phyloP scores from a whole-genome alignment of 2,113 vertebrate species.

The Petroica traversi region DNA sequence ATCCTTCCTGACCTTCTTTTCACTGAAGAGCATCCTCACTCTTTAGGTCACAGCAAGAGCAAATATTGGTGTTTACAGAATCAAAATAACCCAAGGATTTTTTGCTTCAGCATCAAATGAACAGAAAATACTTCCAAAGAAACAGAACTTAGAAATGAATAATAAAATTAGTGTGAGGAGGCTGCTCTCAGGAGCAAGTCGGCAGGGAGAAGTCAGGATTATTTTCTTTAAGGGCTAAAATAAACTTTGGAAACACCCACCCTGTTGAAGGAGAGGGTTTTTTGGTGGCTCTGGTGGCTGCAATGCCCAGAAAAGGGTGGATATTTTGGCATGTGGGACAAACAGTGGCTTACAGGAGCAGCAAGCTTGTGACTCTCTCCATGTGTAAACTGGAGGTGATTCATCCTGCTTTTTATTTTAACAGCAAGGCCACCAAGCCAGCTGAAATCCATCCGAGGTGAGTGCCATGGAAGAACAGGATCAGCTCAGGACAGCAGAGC shows the following conservation, averaged over 20 bases:
- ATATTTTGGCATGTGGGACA: slow-evolving; percentile 46
- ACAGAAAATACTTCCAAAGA: not conserved
- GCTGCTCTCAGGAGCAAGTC: not conserved
- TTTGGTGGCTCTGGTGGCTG: slow-evolving; percentile 62
- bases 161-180: not conserved
- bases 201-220: not conserved
- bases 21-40: not conserved
- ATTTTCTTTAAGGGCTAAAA: not conserved
- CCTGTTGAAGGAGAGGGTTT: not conserved
- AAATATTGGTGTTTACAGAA: not conserved
- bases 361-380: slow-evolving; percentile 15
- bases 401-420: slow-evolving; percentile 71
- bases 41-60: not conserved
- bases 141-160: not conserved
- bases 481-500: slow-evolving; percentile 69
- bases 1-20: not conserved
- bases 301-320: slow-evolving; percentile 45
- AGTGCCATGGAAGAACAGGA: slow-evolving; percentile 63
- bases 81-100: not conserved
- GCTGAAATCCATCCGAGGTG: slow-evolving; percentile 66
- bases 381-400: slow-evolving; percentile 56
- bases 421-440: slow-evolving; percentile 65
- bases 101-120: not conserved
- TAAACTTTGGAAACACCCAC: slow-evolving; percentile 19
- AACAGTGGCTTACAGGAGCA: slow-evolving; percentile 60